Evolutionary conservation across 2,113 vertebrate species (phyloP).

Genomic region (Epinephelus moara): DNA sequence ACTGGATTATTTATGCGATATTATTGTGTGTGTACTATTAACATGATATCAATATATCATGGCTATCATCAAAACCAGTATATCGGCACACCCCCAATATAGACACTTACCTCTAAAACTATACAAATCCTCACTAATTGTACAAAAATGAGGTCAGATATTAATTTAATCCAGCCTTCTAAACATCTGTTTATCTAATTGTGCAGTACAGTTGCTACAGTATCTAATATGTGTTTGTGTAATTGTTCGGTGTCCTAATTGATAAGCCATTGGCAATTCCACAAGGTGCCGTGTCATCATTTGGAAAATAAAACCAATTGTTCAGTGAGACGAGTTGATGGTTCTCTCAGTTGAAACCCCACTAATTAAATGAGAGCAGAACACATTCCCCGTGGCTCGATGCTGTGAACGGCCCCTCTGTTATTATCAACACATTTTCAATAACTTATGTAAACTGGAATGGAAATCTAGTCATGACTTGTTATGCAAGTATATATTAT

Average conservation of each 20-base stretch:
- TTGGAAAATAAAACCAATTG: slow-evolving; percentile 35
- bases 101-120: not conserved
- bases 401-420: slow-evolving; percentile 23
- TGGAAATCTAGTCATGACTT: slow-evolving; percentile 49
- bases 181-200: not conserved
- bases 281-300: slow-evolving; percentile 5
- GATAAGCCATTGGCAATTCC: slow-evolving; percentile 24
- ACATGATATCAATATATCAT: too few species aligned
- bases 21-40: too few species aligned
- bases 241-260: slow-evolving; percentile 23
- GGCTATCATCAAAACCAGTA: too few species aligned
- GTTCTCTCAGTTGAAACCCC: slow-evolving; percentile 29
- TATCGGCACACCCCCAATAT: too few species aligned
- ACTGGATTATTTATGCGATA: too few species aligned
- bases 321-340: slow-evolving; percentile 41
- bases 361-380: slow-evolving; percentile 61
- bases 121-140: not conserved
- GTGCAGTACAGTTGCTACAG: not conserved
- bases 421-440: slow-evolving; percentile 56
- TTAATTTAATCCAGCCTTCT: not conserved
- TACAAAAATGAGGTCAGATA: not conserved
- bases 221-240: not conserved
- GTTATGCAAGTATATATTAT: slow-evolving; percentile 51
- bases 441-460: slow-evolving; percentile 58
- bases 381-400: slow-evolving; percentile 29